Evolutionary conservation across 2,888 invertebrate species (phyloP).

Genomic region (Pristionchus mayeri): DNA sequence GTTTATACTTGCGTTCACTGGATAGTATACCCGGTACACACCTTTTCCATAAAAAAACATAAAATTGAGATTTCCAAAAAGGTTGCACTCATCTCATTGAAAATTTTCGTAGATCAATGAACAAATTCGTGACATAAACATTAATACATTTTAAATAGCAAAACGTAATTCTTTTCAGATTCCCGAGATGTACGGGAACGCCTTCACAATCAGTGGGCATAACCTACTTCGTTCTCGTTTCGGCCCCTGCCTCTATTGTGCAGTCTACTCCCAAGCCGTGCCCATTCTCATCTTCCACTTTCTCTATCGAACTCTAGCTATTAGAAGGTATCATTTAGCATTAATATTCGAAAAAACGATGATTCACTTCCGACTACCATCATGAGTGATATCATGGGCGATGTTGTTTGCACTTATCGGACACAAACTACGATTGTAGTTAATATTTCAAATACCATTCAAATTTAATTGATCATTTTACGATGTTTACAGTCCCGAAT

Average conservation of each 20-base stretch:
- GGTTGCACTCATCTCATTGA: too few relatives aligned
- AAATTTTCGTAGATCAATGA: too few relatives aligned
- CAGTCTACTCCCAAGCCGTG: neutral
- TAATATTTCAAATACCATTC: neutral
- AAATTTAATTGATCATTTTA: neutral
- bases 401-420: neutral
- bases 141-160: too few relatives aligned
- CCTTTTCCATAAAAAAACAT: neutral
- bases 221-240: neutral
- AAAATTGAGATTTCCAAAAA: too few relatives aligned
- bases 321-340: neutral
- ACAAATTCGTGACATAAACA: too few relatives aligned
- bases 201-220: neutral
- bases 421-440: neutral
- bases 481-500: neutral
- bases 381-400: too few relatives aligned
- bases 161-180: too few relatives aligned
- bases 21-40: constrained; percentile 7
- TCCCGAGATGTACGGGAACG: constrained; percentile 17
- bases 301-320: neutral
- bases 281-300: constrained; percentile 31
- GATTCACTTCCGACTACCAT: too few relatives aligned
- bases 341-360: neutral
- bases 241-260: neutral
- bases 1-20: neutral